Base-by-base conservation (phyloP, 2,797 vertebrate genomes). In the Brotula barbata region DNA sequence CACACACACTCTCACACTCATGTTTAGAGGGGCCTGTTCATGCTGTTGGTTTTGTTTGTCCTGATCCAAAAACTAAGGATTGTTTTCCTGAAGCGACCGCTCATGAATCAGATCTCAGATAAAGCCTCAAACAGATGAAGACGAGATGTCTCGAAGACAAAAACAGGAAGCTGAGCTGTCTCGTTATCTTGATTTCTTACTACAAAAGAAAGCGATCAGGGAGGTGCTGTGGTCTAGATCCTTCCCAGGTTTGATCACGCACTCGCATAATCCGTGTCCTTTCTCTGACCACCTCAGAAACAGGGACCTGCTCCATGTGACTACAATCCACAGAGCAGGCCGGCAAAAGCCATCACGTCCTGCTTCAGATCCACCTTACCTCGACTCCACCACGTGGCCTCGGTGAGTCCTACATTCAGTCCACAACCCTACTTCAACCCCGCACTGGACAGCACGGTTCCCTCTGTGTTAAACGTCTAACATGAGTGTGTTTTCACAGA, bases 351-450 rank as follows among this genome's bases (percentile, higher is more conserved):
- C 56, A 73, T 94, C 57, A 91, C 91, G 6, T 95, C 93, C 53
- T 92, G 89, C 75, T 95, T 95, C 78, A 89, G 77, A 22, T 94
- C 93, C 50, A 90, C 67, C 11, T 80, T 93, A 21, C 93, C 93
- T 1, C 89, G 90, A 15, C 87, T 94, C 42, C 66, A 89, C 50
- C 45, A 68, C 0, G 14, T 64, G 1, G 31, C 31, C 58, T 90
- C 88, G 15, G 94, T 94, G 78, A 93, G 93, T 91, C 25, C 15
- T 10, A 2, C 10, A 14, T 43, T 43, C 8, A 22, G 16, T 41
- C 25, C 31, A 33, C 2, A 33, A 10, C 11, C 31, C 31, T n/a
- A n/a, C n/a, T n/a, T n/a, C n/a, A n/a, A n/a, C n/a, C n/a, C n/a
- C n/a, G n/a, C n/a, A n/a, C n/a, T n/a, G n/a, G n/a, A n/a, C n/a